phyloP scores from a whole-genome alignment of 2,113 vertebrate genomes.

The Otolemur garnettii region DNA sequence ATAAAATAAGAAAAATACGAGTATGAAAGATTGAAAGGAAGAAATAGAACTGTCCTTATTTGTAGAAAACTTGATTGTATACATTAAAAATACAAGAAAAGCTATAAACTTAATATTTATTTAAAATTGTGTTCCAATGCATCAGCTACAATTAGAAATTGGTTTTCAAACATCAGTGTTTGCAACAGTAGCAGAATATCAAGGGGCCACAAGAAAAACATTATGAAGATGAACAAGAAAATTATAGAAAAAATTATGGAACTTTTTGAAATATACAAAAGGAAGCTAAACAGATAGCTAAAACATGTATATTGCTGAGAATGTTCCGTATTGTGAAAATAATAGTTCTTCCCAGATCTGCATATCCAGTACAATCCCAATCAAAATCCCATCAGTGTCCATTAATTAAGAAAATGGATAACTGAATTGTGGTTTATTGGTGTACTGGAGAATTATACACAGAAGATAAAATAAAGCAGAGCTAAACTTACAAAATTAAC shows the following conservation, averaged over 20 bases:
- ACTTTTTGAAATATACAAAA: slow-evolving; percentile 19
- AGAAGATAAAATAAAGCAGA: not conserved
- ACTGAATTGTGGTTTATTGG: not conserved
- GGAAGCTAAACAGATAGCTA: not conserved
- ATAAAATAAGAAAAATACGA: not conserved
- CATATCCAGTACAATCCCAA: not conserved
- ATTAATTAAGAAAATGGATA: not conserved
- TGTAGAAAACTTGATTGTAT: not conserved
- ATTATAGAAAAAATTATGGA: not conserved
- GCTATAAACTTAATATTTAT: not conserved
- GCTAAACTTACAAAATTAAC: not conserved
- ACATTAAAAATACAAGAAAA: not conserved
- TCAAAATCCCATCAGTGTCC: not conserved
- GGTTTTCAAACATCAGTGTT: slow-evolving; percentile 24
- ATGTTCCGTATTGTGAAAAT: not conserved
- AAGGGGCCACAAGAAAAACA: not conserved
- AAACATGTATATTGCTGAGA: slow-evolving; percentile 21
- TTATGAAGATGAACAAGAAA: slow-evolving; percentile 1
- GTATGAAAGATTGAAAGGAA: not conserved
- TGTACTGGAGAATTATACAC: not conserved
- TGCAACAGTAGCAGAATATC: not conserved
- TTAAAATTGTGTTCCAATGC: slow-evolving; percentile 16
- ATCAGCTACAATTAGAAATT: not conserved
- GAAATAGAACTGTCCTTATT: slow-evolving; percentile 10
- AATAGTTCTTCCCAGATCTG: not conserved